These are phyloP conservation scores for Mimas tiliae DNA, from an alignment of 2,888 invertebrate genomes.

Conservation along the genomic window DNA sequence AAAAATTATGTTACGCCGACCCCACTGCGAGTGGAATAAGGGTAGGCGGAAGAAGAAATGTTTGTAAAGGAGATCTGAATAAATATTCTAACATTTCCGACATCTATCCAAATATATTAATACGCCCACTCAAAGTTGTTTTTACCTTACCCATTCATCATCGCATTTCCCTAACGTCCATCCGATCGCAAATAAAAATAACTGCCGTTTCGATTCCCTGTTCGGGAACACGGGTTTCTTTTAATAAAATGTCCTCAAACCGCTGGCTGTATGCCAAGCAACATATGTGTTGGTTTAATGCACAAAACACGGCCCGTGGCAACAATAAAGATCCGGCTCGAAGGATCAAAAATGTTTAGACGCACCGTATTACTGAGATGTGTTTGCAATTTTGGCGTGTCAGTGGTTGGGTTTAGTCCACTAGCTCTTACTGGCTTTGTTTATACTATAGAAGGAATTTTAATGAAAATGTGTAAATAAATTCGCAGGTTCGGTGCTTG, in stretches of 20 bases:
- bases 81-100: no score
- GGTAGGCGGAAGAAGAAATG: no score
- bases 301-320: constrained; percentile 29
- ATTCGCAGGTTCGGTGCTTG: no score
- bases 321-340: constrained; percentile 22
- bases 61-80: no score
- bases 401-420: not conserved
- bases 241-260: constrained; percentile 35
- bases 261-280: constrained; percentile 34
- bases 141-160: not conserved
- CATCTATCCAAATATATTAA: no score
- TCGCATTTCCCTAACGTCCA: constrained; percentile 2
- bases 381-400: not conserved
- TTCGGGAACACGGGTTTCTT: constrained; percentile 26
- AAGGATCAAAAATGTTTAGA: constrained; percentile 20
- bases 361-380: not conserved
- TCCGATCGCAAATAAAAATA: constrained; percentile 22
- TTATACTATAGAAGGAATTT: not conserved
- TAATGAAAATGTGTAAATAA: no score
- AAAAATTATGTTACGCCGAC: no score
- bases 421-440: not conserved
- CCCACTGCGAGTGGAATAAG: no score
- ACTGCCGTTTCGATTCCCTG: constrained; percentile 18
- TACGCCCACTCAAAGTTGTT: not conserved
- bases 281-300: constrained; percentile 32